Percentiles rank a stretch among this genome's conserved stretches.
Conservation (phyloP, 2,888 invertebrate species). For the Teinopalpus imperialis region DNA sequence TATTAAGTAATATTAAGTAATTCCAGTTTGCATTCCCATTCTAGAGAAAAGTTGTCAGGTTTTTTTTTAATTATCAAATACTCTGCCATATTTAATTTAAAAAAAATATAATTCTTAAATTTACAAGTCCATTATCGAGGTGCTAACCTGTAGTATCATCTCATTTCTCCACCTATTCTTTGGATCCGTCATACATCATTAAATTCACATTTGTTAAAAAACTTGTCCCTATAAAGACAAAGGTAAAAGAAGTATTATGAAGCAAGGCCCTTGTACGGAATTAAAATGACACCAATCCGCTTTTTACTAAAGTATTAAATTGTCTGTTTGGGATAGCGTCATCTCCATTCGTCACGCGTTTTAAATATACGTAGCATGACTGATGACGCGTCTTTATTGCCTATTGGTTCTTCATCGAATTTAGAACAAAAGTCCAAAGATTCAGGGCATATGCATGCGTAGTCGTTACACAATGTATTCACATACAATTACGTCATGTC, state of each 20-base stretch:
- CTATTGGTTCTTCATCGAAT: constrained; percentile 9
- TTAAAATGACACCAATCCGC: constrained; percentile 9
- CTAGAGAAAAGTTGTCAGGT: no score
- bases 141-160: neutral
- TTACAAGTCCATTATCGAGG: neutral
- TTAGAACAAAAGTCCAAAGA: no score
- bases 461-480: no score
- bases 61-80: no score
- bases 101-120: neutral
- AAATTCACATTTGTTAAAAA: constrained; percentile 19
- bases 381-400: constrained; percentile 1
- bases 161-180: constrained; percentile 6
- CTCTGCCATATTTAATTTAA: no score
- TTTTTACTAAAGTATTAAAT: constrained; percentile 17
- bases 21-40: no score
- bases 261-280: constrained; percentile 1
- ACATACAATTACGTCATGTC: no score
- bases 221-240: constrained; percentile 6
- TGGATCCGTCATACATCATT: constrained; percentile 18
- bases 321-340: constrained; percentile 16
- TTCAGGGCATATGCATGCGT: no score
- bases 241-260: constrained; percentile 10
- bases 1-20: no score
- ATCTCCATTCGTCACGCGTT: constrained; percentile 13
- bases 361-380: constrained; percentile 5